Evolutionary conservation across 2,113 vertebrate genomes (phyloP), one percentile per base, ranked within the genome.

Genomic region (Lycaon pictus): DNA sequence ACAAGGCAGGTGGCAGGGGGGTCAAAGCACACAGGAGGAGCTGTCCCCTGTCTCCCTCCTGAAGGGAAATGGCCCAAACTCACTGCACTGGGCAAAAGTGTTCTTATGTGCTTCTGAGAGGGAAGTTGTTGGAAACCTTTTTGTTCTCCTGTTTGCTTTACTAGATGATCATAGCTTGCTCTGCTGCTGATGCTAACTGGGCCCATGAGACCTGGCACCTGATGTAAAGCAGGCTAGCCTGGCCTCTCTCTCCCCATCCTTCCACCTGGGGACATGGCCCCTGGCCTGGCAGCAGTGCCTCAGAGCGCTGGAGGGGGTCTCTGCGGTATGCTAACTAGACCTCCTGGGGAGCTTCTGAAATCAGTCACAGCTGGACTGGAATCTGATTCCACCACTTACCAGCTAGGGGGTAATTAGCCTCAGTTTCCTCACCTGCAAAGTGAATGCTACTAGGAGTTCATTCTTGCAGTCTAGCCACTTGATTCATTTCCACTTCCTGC

Each of bases 401-500:
- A 7, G 76, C 80, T 7, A 3, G 4, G 27, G 3, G 65, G 56
- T 12, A 15, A 23, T 6, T 11, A 65, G 82, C 27, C 23, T 90
- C 32, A 0, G 60, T 23, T 58, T 65, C 37, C 72, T 83, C 60
- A 69, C 17, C 85, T 10, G n/a, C 1, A 11, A 20, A 48, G 32
- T 4, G 35, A 79, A 12, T 0, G 53, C 2, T 65, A 16, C 13
- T 0, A 10, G 65, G 27, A 89, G 37, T 20, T 71, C 5, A 0
- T 74, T 5, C 69, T 55, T 7, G 53, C 9, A 32, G 0, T 37
- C 37, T 1, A 0, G 7, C 48, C 10, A 3, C 43, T 48, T 11
- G 1, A 0, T 15, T 32, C 4, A 32, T 74, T n/a, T 53, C 74
- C 20, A 12, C 25, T 32, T 29, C 51, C 11, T 56, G 81, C 60